Evolutionary conservation across 2,797 vertebrate species (phyloP).

Genomic region (Chloroceryle inda): DNA sequence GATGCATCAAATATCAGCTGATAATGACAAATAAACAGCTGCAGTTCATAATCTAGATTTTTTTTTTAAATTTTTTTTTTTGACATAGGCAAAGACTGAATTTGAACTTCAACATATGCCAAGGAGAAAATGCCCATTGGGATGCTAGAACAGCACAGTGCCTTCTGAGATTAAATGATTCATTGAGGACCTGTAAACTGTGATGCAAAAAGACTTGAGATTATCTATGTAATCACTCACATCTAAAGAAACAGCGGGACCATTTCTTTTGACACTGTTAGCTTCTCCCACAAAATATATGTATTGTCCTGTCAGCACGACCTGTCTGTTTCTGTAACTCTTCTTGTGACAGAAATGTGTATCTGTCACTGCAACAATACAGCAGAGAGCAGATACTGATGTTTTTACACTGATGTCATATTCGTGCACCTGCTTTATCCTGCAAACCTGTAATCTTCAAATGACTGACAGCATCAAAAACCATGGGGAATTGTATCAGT

Average conservation of each 20-base stretch:
- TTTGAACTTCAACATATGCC: conserved; percentile 28
- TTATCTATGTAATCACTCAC: conserved; percentile 30
- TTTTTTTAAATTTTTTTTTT: neutral
- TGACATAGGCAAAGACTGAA: neutral
- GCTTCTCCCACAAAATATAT: neutral
- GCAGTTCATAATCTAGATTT: neutral
- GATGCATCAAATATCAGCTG: neutral
- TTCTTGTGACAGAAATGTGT: neutral
- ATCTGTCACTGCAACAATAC: conserved; percentile 11
- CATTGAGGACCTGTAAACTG: neutral
- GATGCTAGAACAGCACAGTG: neutral
- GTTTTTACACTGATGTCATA: neutral
- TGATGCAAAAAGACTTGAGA: neutral
- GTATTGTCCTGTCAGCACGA: conserved; percentile 8
- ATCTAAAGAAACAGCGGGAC: conserved; percentile 23
- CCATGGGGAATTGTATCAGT: neutral
- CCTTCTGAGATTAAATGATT: neutral
- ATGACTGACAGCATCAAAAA: conserved; percentile 35
- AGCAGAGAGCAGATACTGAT: neutral
- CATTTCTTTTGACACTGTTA: neutral
- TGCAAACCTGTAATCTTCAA: conserved; percentile 46
- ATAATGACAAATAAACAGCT: conserved; percentile 29
- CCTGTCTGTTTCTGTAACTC: conserved; percentile 11
- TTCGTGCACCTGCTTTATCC: neutral
- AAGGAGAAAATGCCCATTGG: neutral